Evolutionary conservation across 2,888 invertebrate species (phyloP).

Genomic region (Epinotia brunnichana): DNA sequence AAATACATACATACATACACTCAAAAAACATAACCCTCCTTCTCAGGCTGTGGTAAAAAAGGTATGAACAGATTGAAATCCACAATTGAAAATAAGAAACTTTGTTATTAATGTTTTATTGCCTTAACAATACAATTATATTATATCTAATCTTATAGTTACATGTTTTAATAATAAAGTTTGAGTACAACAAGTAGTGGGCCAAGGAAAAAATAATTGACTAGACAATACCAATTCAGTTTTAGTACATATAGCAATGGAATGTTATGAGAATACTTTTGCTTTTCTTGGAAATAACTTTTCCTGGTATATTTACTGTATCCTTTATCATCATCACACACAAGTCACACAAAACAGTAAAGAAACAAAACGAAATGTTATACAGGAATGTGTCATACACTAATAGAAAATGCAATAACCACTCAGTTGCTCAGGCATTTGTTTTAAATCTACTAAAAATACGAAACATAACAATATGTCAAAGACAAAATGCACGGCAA

Average conservation of each 20-base stretch:
- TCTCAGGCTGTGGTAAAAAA: no score
- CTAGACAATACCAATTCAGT: constrained; percentile 37
- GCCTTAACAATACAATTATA: constrained; percentile 17
- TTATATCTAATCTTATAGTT: constrained; percentile 7
- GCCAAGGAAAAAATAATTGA: constrained; percentile 31
- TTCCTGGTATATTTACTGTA: background rate
- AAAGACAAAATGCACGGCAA: background rate
- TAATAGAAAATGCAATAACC: background rate
- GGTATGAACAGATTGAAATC: no score
- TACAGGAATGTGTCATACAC: background rate
- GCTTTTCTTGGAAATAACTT: background rate
- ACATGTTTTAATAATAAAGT: constrained; percentile 3
- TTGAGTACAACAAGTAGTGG: constrained; percentile 11
- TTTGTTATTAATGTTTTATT: constrained; percentile 34
- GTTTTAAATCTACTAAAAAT: background rate
- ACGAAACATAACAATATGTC: background rate
- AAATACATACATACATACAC: no score
- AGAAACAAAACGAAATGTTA: background rate
- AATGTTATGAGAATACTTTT: constrained; percentile 19
- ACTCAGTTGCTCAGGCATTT: background rate
- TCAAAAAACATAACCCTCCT: no score
- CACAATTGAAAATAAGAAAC: background rate
- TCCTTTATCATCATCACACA: background rate
- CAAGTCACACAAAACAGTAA: background rate
- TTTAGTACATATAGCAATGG: constrained; percentile 11